Evolutionary conservation across 1,140 invertebrate species (phyloP).

Genomic region (Tetramorium parvispinum): DNA sequence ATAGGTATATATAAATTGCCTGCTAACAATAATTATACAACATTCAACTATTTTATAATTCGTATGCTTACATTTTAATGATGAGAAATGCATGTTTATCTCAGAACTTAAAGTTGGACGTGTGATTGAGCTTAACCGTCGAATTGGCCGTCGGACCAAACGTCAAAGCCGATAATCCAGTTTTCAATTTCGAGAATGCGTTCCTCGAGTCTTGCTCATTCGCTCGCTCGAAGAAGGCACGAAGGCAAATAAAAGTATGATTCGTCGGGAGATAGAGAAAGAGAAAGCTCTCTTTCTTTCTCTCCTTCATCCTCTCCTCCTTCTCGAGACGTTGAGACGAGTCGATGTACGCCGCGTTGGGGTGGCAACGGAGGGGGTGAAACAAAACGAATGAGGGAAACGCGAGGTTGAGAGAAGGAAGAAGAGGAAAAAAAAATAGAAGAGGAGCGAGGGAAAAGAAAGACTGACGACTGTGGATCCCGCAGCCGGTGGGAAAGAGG

Average conservation of each 20-base stretch:
- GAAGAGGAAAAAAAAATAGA: constrained; percentile 48
- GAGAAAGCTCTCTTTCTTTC: constrained; percentile 45
- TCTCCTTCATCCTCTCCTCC: not conserved
- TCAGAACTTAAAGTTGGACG: not conserved
- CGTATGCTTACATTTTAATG: not conserved
- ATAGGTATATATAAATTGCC: not conserved
- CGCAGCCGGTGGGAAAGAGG: not conserved
- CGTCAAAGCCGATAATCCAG: constrained; percentile 60
- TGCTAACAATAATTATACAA: not conserved
- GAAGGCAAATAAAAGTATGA: constrained; percentile 67
- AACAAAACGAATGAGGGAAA: constrained; percentile 58
- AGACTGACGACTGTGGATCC: constrained; percentile 50
- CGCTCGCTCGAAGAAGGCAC: constrained; percentile 37
- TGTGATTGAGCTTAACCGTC: constrained; percentile 12
- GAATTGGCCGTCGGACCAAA: constrained; percentile 8
- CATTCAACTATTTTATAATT: not conserved
- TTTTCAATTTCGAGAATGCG: constrained; percentile 62
- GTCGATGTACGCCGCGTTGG: constrained; percentile 46
- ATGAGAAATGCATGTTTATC: not conserved
- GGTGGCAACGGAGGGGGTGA: constrained; percentile 44
- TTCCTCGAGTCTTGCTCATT: constrained; percentile 28
- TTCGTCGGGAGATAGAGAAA: constrained; percentile 33
- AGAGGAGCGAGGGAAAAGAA: constrained; percentile 52
- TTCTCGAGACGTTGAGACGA: constrained; percentile 35
- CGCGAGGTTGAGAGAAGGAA: constrained; percentile 20